phyloP scores from a whole-genome alignment of 2,113 vertebrate species.

The Hydropotes inermis region DNA sequence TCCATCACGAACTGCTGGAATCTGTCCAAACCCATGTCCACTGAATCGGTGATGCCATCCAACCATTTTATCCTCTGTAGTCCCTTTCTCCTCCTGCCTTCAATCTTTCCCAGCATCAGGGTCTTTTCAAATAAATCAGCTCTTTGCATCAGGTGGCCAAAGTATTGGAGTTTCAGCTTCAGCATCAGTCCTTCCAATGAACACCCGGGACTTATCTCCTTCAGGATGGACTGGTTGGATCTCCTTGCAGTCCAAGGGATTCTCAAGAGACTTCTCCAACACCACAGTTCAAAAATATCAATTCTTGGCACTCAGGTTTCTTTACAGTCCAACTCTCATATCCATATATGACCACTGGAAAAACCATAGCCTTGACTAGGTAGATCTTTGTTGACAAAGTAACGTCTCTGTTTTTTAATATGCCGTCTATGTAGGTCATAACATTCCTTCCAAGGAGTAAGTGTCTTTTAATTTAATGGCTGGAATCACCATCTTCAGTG shows the following conservation, averaged over 20 bases:
- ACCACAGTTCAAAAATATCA: not conserved
- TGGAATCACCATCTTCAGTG: too few relatives aligned
- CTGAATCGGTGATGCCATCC: not conserved
- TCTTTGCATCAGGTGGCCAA: fast-evolving
- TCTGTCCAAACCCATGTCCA: not conserved
- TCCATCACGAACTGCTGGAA: not conserved
- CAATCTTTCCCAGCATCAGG: not conserved
- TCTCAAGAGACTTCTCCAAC: not conserved
- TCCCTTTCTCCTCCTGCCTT: not conserved
- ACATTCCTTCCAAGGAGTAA: not conserved
- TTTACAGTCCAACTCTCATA: fast-evolving
- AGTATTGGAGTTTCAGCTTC: not conserved
- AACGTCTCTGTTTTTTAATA: not conserved
- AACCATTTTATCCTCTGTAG: not conserved
- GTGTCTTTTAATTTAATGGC: not conserved
- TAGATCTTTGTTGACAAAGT: not conserved
- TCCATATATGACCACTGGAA: not conserved
- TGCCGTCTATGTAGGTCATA: not conserved
- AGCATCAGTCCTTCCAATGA: not conserved
- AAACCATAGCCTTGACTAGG: not conserved
- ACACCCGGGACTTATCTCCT: too few relatives aligned
- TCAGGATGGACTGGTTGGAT: not conserved
- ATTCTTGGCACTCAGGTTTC: not conserved
- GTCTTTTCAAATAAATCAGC: not conserved
- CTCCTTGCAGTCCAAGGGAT: not conserved